Evolutionary conservation across 2,888 invertebrate species (phyloP).

Genomic region (Hirtodrosophila duncani): DNA sequence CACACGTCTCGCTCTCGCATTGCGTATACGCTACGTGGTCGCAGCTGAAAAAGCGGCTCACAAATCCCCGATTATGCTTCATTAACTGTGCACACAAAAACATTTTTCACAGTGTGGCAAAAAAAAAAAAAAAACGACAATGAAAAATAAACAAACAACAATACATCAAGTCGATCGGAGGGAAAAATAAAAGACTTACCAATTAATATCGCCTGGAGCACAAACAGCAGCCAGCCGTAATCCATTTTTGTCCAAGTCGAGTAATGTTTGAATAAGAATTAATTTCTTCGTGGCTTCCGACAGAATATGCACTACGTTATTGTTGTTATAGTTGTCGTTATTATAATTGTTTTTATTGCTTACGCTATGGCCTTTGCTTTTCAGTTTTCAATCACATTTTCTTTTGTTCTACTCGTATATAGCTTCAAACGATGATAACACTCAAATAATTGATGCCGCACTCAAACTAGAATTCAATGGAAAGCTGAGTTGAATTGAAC

Average conservation of each 20-base stretch:
- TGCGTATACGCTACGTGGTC: slow-evolving; percentile 42
- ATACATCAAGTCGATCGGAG: slow-evolving; percentile 3
- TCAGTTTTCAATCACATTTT: slow-evolving; percentile 2
- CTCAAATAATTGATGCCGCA: too few relatives aligned
- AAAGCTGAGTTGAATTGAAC: slow-evolving; percentile 38
- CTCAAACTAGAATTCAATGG: slow-evolving; percentile 24
- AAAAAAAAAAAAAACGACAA: slow-evolving; percentile 3
- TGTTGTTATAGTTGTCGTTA: slow-evolving; percentile 22
- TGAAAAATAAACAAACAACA: slow-evolving; percentile 13
- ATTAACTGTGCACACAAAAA: slow-evolving; percentile 19
- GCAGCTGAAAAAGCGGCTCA: slow-evolving; percentile 12
- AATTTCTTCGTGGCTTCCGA: slow-evolving; percentile 45
- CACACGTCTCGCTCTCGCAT: slow-evolving; percentile 16
- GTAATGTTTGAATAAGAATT: slow-evolving; percentile 42
- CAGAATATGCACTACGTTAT: slow-evolving; percentile 13
- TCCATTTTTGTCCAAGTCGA: slow-evolving; percentile 46
- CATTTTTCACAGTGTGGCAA: slow-evolving; percentile 3
- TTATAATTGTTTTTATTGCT: slow-evolving; percentile 19
- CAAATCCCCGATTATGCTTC: slow-evolving; percentile 27
- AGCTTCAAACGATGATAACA: too few relatives aligned
- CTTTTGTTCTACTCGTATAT: slow-evolving; percentile 14
- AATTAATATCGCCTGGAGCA: slow-evolving; percentile 51
- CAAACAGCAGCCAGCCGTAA: slow-evolving; percentile 53
- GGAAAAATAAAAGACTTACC: slow-evolving; percentile 47
- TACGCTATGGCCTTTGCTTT: slow-evolving; percentile 6